Evolutionary conservation across 1,140 invertebrate species (phyloP).

Genomic region (Habropoda laboriosa): DNA sequence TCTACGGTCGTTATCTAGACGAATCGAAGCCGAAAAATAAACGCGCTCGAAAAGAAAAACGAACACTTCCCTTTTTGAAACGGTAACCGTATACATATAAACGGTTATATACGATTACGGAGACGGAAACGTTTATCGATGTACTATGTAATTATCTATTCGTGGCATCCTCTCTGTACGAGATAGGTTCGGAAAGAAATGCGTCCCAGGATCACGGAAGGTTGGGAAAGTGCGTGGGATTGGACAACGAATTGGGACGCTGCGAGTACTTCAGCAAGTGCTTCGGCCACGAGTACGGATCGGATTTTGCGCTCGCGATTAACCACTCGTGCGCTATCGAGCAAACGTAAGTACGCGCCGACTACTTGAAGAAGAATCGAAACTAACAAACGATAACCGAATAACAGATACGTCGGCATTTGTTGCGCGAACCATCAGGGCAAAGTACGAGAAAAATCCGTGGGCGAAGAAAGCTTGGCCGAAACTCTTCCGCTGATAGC

Average conservation of each 20-base stretch:
- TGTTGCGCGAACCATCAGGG: constrained; percentile 83
- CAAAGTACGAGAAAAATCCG: neutral
- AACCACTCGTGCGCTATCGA: constrained; percentile 87
- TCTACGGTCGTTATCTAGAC: too few species aligned
- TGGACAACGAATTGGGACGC: constrained; percentile 83
- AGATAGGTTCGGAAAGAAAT: neutral
- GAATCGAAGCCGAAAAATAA: too few species aligned
- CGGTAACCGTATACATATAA: too few species aligned
- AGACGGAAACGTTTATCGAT: neutral
- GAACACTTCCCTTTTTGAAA: too few species aligned
- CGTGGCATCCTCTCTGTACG: neutral
- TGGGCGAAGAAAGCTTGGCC: constrained; percentile 39
- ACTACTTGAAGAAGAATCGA: too few species aligned
- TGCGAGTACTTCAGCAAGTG: constrained; percentile 86
- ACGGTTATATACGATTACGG: too few species aligned
- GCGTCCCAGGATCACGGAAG: too few species aligned
- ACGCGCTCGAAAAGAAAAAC: too few species aligned
- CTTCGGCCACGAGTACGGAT: constrained; percentile 83
- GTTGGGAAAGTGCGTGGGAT: constrained; percentile 82
- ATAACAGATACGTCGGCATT: constrained; percentile 83
- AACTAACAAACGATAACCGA: constrained; percentile 18
- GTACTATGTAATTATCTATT: neutral
- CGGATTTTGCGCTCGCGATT: constrained; percentile 83
- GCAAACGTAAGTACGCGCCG: constrained; percentile 80
- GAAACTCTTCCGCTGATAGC: constrained; percentile 54